phyloP scores from a whole-genome alignment of 2,797 vertebrate species.

The Periophthalmus magnuspinnatus region DNA sequence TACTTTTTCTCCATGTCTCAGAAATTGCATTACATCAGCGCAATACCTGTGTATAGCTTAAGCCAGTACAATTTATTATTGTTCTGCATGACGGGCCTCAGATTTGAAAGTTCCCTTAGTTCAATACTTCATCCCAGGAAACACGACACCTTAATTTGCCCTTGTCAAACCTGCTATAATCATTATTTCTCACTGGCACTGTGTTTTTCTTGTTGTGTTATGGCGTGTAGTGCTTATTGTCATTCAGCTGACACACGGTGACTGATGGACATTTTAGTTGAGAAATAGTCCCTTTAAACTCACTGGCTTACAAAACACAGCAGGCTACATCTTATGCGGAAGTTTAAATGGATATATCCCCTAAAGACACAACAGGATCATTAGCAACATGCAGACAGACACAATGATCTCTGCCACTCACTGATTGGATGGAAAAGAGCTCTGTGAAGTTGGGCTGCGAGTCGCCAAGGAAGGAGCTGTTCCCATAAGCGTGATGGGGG shows the following conservation, averaged over 20 bases:
- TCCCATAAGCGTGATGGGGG: conserved; percentile 90
- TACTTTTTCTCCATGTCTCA: not conserved
- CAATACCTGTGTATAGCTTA: conserved; percentile 6
- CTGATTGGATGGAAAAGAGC: conserved; percentile 90
- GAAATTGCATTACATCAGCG: conserved; percentile 7
- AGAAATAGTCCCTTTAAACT: conserved; percentile 32
- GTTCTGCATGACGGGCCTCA: conserved; percentile 7
- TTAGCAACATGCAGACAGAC: conserved; percentile 8
- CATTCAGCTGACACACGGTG: conserved; percentile 29
- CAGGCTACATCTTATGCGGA: not conserved
- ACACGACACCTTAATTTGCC: conserved; percentile 44
- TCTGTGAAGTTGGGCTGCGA: conserved; percentile 93
- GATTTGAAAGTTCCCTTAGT: conserved; percentile 26
- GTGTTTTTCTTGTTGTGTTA: conserved; percentile 31
- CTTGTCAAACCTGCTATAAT: conserved; percentile 36
- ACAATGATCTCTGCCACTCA: conserved; percentile 52
- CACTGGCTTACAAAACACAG: conserved; percentile 14
- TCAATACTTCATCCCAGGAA: conserved; percentile 28
- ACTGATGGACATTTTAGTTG: conserved; percentile 12
- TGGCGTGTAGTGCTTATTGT: conserved; percentile 21
- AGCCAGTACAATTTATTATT: conserved; percentile 14
- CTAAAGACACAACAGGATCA: not conserved
- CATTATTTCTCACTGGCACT: conserved; percentile 26
- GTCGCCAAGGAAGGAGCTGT: conserved; percentile 89
- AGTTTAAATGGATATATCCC: not conserved